Evolutionary conservation across 2,113 vertebrate genomes (phyloP).

Genomic region (Amia ocellicauda): DNA sequence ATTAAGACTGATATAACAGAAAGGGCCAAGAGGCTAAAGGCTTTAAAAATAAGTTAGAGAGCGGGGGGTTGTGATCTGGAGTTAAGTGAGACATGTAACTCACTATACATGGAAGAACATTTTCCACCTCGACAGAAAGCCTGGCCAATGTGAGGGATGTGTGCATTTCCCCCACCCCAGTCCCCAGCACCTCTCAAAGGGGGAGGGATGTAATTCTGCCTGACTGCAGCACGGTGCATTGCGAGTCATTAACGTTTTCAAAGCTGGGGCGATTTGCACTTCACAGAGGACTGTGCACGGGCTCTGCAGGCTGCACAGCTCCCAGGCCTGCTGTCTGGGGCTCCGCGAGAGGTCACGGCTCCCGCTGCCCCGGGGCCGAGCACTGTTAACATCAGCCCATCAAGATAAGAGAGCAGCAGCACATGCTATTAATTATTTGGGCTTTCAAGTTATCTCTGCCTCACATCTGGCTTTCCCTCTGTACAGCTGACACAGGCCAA

Average conservation of each 20-base stretch:
- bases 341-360: constrained; percentile 47
- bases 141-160: too few species aligned
- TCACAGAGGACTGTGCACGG: constrained; percentile 22
- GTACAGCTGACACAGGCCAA: constrained; percentile 60
- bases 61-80: too few species aligned
- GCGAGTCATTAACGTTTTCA: constrained; percentile 16
- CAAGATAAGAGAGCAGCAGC: constrained; percentile 70
- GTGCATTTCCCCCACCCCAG: too few species aligned
- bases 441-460: constrained; percentile 64
- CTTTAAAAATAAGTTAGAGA: too few species aligned
- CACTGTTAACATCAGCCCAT: constrained; percentile 53
- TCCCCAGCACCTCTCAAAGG: too few species aligned
- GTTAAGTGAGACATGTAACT: too few species aligned
- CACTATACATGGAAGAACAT: too few species aligned
- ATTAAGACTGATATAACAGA: too few species aligned
- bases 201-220: not conserved
- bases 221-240: not conserved
- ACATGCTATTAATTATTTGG: constrained; percentile 75
- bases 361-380: constrained; percentile 50
- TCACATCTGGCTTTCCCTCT: constrained; percentile 70
- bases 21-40: too few species aligned
- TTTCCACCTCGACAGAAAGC: too few species aligned
- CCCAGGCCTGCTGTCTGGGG: constrained; percentile 40
- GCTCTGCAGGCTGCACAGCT: constrained; percentile 18
- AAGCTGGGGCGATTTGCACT: constrained; percentile 33